These are phyloP conservation scores for Anarsia innoxiella DNA, from an alignment of 2,888 invertebrate genomes.

Conservation along the genomic window DNA sequence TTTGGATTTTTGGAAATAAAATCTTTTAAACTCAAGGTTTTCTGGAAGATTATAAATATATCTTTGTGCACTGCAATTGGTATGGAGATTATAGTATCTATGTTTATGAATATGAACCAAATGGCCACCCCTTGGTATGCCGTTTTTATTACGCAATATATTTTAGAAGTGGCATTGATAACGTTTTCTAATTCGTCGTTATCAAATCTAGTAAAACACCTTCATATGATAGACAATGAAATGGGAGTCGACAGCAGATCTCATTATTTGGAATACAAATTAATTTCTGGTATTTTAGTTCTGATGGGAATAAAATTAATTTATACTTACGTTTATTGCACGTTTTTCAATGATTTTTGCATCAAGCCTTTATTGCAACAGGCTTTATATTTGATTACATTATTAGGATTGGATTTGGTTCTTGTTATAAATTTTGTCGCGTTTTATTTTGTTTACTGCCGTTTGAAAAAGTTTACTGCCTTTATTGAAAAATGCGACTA, in stretches of 20 bases:
- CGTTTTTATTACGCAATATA: not conserved
- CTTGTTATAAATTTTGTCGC: not conserved
- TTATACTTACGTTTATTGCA: not conserved
- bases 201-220: not conserved
- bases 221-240: not conserved
- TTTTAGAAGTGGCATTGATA: not conserved
- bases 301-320: not conserved
- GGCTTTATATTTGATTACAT: not conserved
- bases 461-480: not conserved
- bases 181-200: not conserved
- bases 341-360: not conserved
- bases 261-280: not conserved
- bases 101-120: no score
- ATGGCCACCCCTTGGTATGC: no score
- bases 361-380: not conserved
- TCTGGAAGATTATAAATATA: no score
- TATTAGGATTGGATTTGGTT: not conserved
- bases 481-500: not conserved
- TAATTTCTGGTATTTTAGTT: not conserved
- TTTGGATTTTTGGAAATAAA: constrained; percentile 5
- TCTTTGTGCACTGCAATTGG: no score
- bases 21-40: no score
- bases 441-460: constrained; percentile 2
- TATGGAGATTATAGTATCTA: no score
- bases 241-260: not conserved